Evolutionary conservation across 2,113 vertebrate species (phyloP).

Genomic region (Ascaphus truei): DNA sequence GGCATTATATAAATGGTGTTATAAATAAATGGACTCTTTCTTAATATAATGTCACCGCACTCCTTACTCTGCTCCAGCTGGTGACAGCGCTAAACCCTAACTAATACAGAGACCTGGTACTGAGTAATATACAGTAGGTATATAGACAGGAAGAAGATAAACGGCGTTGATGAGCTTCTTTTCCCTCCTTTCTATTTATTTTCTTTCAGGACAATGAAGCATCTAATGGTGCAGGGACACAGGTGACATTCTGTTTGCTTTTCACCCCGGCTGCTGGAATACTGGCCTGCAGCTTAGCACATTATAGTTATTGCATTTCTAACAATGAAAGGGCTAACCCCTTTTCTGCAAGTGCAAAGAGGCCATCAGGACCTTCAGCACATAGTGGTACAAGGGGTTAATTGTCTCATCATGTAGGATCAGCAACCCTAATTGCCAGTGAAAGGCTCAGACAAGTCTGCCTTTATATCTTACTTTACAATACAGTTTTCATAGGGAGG

Average conservation of each 20-base stretch:
- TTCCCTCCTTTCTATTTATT: conserved; percentile 14
- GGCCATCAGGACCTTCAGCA: not conserved
- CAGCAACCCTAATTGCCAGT: too few relatives aligned
- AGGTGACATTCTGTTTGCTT: conserved; percentile 29
- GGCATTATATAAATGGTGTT: too few relatives aligned
- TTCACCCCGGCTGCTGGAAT: not conserved
- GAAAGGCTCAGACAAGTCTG: too few relatives aligned
- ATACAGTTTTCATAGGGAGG: too few relatives aligned
- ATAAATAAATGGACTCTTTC: too few relatives aligned
- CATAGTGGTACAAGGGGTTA: not conserved
- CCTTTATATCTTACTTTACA: too few relatives aligned
- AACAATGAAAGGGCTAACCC: too few relatives aligned
- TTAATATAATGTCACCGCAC: not conserved
- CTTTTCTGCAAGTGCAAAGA: too few relatives aligned
- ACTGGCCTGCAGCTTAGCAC: not conserved
- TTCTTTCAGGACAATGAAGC: conserved; percentile 24
- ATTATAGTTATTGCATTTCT: not conserved
- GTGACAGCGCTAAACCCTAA: conserved; percentile 7
- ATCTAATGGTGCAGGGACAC: conserved; percentile 25
- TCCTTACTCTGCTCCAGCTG: conserved; percentile 25
- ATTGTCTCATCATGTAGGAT: too few relatives aligned
- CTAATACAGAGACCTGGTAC: not conserved
- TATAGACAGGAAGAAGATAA: conserved; percentile 14
- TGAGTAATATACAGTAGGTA: conserved; percentile 14
- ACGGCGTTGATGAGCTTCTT: conserved; percentile 3